Percentiles rank a stretch among this genome's conserved stretches.
These are phyloP conservation scores for Myotis davidii DNA, from an alignment of 2,113 vertebrate genomes.

Conservation along the genomic window DNA sequence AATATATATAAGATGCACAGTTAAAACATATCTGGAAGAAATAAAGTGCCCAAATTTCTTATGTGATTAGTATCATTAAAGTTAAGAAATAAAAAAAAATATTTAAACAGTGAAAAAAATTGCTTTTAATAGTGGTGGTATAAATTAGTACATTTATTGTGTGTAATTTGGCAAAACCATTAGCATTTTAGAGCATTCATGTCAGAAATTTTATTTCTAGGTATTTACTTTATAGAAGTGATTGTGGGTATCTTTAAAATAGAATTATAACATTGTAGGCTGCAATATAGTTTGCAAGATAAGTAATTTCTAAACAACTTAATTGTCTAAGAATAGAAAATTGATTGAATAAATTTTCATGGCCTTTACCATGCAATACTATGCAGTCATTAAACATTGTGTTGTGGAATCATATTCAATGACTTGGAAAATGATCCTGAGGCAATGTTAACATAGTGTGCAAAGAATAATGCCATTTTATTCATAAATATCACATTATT, in stretches of 20 bases:
- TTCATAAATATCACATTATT: neutral
- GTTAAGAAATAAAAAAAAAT: neutral
- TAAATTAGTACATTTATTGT: neutral
- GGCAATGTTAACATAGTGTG: neutral
- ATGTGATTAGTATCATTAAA: neutral
- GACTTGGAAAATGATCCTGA: neutral
- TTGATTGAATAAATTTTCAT: constrained; percentile 52
- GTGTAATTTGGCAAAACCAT: neutral
- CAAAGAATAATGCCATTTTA: neutral
- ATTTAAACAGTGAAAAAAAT: neutral
- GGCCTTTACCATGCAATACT: neutral
- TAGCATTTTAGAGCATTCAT: neutral
- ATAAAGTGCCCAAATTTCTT: neutral
- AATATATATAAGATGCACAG: neutral
- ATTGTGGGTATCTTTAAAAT: constrained; percentile 18
- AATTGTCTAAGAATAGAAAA: constrained; percentile 10
- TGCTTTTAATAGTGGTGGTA: neutral
- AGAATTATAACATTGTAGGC: neutral
- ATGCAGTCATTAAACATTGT: constrained; percentile 30
- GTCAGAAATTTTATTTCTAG: neutral
- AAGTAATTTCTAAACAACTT: neutral
- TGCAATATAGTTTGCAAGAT: neutral
- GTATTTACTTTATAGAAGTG: constrained; percentile 27
- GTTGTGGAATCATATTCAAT: constrained; percentile 42
- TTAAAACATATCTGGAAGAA: neutral